A percentile compares a stretch with the other conserved stretches of the same genome.
These are phyloP conservation scores for Ornithorhynchus anatinus DNA, from an alignment of 2,113 vertebrate species.

Conservation along the genomic window DNA sequence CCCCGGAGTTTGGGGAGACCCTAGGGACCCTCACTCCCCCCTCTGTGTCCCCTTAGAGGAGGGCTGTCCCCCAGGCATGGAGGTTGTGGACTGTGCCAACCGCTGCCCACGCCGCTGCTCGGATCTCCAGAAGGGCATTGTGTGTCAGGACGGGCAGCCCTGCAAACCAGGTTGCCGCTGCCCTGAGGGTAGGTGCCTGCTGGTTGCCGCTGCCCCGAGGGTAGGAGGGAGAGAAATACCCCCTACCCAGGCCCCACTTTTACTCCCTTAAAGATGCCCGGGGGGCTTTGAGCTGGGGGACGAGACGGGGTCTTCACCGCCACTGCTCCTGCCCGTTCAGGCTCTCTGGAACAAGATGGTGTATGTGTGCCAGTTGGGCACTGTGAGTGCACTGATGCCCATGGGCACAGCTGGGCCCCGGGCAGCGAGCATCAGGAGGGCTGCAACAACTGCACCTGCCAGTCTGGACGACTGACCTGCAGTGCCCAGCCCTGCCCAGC, in stretches of 20 bases:
- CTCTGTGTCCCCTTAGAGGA: constrained; percentile 32
- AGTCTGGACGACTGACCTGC: constrained; percentile 76
- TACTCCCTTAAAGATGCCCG: background rate
- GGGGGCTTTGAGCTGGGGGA: background rate
- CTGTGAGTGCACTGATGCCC: constrained; percentile 82
- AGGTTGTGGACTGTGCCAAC: constrained; percentile 76
- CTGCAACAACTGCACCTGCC: constrained; percentile 86
- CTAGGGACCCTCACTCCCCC: background rate
- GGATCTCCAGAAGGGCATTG: constrained; percentile 83
- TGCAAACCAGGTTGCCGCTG: constrained; percentile 85
- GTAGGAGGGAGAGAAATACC: background rate
- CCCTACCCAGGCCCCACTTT: background rate
- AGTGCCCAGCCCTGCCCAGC: constrained; percentile 65
- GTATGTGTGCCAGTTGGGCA: constrained; percentile 76
- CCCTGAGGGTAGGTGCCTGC: constrained; percentile 61
- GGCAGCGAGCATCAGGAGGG: constrained; percentile 75
- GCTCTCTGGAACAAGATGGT: constrained; percentile 77
- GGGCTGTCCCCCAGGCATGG: constrained; percentile 76
- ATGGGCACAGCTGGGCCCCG: constrained; percentile 79
- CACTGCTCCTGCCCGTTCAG: background rate
- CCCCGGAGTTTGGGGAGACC: background rate
- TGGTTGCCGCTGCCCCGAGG: accelerated
- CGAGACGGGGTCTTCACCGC: background rate
- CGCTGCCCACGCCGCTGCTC: constrained; percentile 82
- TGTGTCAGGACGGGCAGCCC: constrained; percentile 66